phyloP scores from a whole-genome alignment of 1,140 invertebrate species.

The Heliconius congener region DNA sequence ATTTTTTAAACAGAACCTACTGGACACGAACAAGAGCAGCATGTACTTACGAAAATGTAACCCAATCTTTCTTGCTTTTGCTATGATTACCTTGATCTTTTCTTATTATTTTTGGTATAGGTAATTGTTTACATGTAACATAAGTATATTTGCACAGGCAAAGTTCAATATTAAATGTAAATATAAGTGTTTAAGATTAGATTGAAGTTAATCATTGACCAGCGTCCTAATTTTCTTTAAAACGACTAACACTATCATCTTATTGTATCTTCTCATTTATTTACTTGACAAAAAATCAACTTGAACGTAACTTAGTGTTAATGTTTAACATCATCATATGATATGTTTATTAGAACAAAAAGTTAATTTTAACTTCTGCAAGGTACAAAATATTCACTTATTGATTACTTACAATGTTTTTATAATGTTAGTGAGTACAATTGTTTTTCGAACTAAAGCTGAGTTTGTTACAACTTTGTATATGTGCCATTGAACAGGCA shows the following conservation, averaged over 20 bases:
- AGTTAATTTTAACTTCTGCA: conserved; percentile 28
- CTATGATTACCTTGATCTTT: conserved; percentile 77
- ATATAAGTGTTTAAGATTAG: conserved; percentile 60
- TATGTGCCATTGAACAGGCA: conserved; percentile 68
- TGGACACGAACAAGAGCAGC: background rate
- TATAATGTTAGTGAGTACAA: conserved; percentile 42
- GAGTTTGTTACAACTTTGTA: conserved; percentile 18
- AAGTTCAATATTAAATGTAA: conserved; percentile 30
- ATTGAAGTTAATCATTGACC: conserved; percentile 76
- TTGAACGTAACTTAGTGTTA: background rate
- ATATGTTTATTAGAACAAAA: background rate
- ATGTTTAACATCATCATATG: background rate
- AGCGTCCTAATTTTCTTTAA: conserved; percentile 47
- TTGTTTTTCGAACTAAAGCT: conserved; percentile 24
- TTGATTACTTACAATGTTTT: conserved; percentile 25
- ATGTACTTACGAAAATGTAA: background rate
- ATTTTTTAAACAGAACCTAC: background rate
- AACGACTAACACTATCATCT: conserved; percentile 22
- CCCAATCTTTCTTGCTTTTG: conserved; percentile 42
- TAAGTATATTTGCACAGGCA: conserved; percentile 12
- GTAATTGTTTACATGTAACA: conserved; percentile 20
- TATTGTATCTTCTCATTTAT: conserved; percentile 23
- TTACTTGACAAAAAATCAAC: background rate
- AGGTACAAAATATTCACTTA: conserved; percentile 46
- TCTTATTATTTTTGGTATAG: conserved; percentile 46